Conservation (phyloP, 2,113 vertebrate species). For the Protobothrops mucrosquamatus region DNA sequence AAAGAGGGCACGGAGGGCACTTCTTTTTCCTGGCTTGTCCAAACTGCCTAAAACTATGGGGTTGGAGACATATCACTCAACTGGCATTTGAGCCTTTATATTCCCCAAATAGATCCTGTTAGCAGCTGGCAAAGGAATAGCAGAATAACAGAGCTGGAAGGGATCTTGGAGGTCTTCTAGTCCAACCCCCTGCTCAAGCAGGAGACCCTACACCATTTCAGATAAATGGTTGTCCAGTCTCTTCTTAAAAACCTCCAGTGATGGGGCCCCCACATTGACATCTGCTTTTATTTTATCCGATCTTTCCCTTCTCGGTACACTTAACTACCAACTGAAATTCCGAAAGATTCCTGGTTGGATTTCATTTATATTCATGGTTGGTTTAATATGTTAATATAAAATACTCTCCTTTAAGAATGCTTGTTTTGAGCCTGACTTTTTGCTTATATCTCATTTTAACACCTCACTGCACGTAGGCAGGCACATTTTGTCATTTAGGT, state of each 20-base stretch:
- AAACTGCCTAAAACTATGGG: too few species aligned
- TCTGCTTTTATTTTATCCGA: neutral
- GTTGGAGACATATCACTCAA: too few species aligned
- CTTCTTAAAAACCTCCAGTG: neutral
- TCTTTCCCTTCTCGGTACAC: neutral
- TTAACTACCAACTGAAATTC: neutral
- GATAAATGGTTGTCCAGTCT: too few species aligned
- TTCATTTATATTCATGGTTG: neutral
- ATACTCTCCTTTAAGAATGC: neutral
- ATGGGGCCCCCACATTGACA: neutral
- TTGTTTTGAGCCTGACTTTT: neutral
- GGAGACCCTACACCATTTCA: too few species aligned
- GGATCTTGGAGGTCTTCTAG: too few species aligned
- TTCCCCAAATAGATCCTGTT: too few species aligned
- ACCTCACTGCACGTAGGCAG: neutral
- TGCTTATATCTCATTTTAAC: neutral
- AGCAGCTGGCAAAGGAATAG: too few species aligned
- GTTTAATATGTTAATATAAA: neutral
- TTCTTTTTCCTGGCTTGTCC: too few species aligned
- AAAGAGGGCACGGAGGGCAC: too few species aligned
- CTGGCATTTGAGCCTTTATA: too few species aligned
- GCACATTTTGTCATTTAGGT: neutral
- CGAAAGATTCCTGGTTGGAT: neutral
- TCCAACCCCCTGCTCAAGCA: too few species aligned
- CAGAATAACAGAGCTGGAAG: too few species aligned